These are phyloP conservation scores for Pycnonotus jocosus DNA, from an alignment of 2,113 vertebrate species.

Conservation along the genomic window DNA sequence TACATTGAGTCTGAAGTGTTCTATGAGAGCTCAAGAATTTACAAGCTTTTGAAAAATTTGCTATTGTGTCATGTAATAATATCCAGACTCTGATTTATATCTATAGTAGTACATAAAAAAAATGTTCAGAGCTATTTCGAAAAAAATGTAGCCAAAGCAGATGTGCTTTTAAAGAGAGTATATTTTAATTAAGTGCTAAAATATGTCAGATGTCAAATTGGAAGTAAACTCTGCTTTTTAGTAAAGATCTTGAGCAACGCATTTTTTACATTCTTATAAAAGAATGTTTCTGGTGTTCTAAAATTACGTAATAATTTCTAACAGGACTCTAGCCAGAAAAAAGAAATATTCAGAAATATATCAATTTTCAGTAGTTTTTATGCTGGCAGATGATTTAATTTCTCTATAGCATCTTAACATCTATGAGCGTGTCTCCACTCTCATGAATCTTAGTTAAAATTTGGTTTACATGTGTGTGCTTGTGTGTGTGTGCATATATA, in stretches of 20 bases:
- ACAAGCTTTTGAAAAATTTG: not conserved
- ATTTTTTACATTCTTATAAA: conserved; percentile 60
- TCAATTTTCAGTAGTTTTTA: not conserved
- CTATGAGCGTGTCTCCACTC: not conserved
- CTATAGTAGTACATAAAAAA: not conserved
- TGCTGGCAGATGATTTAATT: not conserved
- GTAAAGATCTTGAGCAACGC: conserved; percentile 14
- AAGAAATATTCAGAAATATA: not conserved
- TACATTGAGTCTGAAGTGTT: not conserved
- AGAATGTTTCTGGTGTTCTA: conserved; percentile 52
- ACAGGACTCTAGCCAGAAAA: not conserved
- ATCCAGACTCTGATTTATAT: not conserved
- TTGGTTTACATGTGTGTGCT: not conserved
- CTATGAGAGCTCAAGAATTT: not conserved
- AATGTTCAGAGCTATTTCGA: not conserved
- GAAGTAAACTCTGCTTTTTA: conserved; percentile 13
- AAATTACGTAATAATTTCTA: conserved; percentile 30
- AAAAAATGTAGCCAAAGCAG: not conserved
- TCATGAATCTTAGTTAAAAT: not conserved
- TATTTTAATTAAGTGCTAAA: not conserved
- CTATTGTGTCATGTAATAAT: not conserved
- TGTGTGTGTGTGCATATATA: not conserved
- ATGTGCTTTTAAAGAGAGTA: not conserved
- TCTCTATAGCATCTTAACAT: not conserved
- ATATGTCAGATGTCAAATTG: not conserved